A percentile compares a stretch with the other conserved stretches of the same genome.
phyloP scores from a whole-genome alignment of 1,140 invertebrate genomes.

The Pentalonia nigronervosa region DNA sequence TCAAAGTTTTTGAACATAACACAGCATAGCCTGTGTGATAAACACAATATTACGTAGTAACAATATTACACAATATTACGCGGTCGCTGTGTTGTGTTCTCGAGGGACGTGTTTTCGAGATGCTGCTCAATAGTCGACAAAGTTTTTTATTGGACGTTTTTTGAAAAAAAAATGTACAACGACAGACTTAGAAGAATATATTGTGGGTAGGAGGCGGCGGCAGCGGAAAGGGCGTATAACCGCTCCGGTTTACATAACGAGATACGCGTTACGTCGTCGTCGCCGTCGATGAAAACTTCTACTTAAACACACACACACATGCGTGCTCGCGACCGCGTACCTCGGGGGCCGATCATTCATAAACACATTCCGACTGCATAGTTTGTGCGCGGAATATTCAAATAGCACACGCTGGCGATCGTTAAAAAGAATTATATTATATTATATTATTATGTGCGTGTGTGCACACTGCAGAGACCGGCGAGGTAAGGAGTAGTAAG shows the following conservation, averaged over 20 bases:
- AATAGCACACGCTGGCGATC: constrained; percentile 17
- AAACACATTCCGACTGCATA: constrained; percentile 48
- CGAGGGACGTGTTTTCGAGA: not conserved
- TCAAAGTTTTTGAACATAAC: too few relatives aligned
- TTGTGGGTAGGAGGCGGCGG: not conserved
- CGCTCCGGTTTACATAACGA: constrained; percentile 10
- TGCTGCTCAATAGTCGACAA: not conserved
- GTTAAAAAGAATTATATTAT: constrained; percentile 23
- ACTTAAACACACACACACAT: not conserved
- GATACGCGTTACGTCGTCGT: not conserved
- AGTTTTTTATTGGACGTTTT: not conserved
- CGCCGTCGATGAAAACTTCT: not conserved
- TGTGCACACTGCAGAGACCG: not conserved
- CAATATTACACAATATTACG: too few relatives aligned
- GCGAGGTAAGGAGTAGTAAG: not conserved
- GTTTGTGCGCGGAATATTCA: constrained; percentile 16
- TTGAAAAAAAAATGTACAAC: not conserved
- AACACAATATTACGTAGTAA: not conserved
- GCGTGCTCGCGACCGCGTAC: not conserved
- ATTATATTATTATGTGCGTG: not conserved
- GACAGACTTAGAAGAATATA: too few relatives aligned
- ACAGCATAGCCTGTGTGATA: too few relatives aligned
- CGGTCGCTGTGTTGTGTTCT: not conserved
- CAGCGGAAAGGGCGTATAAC: not conserved
- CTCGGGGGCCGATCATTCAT: constrained; percentile 34